These are phyloP conservation scores for Cephus pygmeus DNA, from an alignment of 2,888 invertebrate genomes.

Conservation along the genomic window DNA sequence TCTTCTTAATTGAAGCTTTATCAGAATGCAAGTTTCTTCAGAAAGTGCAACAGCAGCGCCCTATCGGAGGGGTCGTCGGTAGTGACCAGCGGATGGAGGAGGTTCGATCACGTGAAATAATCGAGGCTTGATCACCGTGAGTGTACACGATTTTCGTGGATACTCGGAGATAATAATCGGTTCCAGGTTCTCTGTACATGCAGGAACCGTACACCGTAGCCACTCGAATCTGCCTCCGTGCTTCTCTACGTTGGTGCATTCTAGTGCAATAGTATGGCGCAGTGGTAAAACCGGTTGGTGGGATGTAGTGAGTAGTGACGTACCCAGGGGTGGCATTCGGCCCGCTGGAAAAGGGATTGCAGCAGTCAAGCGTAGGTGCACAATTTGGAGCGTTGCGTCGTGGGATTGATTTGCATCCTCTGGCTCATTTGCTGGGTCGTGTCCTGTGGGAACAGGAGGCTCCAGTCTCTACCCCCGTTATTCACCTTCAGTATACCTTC, in stretches of 20 bases:
- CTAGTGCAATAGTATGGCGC: not conserved
- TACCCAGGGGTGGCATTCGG: constrained; percentile 47
- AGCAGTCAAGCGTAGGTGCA: constrained; percentile 53
- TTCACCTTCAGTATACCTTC: not conserved
- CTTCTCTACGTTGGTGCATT: not conserved
- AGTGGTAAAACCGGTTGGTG: not conserved
- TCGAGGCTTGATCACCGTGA: not conserved
- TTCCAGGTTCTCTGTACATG: not conserved
- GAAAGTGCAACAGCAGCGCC: not conserved
- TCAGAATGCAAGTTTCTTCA: not conserved
- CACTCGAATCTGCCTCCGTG: not conserved
- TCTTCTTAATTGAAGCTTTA: not conserved
- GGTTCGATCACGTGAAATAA: not conserved
- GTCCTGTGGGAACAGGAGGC: constrained; percentile 44
- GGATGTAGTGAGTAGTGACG: constrained; percentile 24
- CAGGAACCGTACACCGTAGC: not conserved
- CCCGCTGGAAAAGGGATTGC: constrained; percentile 55
- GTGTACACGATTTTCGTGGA: not conserved
- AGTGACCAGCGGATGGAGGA: not conserved
- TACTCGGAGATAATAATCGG: not conserved
- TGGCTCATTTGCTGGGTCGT: constrained; percentile 60
- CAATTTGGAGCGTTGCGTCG: constrained; percentile 53
- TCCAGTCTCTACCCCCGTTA: not conserved
- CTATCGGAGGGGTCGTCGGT: not conserved
- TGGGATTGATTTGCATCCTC: constrained; percentile 64